These are phyloP conservation scores for Ovibos moschatus DNA, from an alignment of 2,113 vertebrate genomes.

Conservation along the genomic window DNA sequence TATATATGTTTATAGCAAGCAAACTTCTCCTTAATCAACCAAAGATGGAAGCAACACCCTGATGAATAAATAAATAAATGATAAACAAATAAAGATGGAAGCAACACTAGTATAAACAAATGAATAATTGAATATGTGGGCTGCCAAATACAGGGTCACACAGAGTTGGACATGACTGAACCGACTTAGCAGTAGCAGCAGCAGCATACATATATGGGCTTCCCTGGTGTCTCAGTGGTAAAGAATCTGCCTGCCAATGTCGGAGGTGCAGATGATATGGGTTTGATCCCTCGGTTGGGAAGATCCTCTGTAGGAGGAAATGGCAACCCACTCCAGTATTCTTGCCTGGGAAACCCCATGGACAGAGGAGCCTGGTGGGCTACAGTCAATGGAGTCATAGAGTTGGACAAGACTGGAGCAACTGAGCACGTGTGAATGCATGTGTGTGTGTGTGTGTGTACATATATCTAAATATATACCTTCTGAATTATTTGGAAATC, in stretches of 20 bases:
- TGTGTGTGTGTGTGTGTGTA: neutral
- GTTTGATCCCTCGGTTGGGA: neutral
- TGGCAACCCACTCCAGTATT: neutral
- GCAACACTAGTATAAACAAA: neutral
- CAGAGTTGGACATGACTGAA: neutral
- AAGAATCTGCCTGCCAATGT: neutral
- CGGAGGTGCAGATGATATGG: neutral
- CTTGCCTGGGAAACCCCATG: neutral
- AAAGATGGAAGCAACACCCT: neutral
- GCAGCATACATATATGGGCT: neutral
- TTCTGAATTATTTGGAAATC: neutral
- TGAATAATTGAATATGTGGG: neutral
- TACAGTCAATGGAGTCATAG: neutral
- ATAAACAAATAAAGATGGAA: neutral
- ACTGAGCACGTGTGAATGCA: neutral
- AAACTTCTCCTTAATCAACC: neutral
- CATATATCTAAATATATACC: neutral
- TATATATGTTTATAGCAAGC: neutral
- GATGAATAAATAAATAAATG: neutral
- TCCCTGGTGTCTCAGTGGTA: neutral
- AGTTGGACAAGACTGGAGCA: neutral
- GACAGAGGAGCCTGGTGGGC: neutral
- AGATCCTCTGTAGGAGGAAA: neutral
- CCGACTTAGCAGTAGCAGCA: neutral
- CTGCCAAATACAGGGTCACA: rapidly evolving